phyloP scores from a whole-genome alignment of 2,797 vertebrate species.

The Clarias platycephalus region DNA sequence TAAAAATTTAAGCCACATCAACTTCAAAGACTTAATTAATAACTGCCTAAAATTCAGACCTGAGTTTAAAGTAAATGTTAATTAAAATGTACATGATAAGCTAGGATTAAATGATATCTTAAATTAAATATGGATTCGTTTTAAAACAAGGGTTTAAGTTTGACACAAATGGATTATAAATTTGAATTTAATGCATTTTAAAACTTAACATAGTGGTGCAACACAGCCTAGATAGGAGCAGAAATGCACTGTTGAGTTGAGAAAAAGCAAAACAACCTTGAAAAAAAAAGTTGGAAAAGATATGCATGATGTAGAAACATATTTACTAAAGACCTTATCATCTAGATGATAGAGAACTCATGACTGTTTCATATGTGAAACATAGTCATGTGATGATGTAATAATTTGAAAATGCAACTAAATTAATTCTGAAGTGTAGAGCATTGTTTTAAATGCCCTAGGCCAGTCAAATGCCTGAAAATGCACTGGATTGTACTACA shows the following conservation, averaged over 20 bases:
- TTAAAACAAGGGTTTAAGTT: background rate
- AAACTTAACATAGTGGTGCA: background rate
- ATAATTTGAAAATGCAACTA: background rate
- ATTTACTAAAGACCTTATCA: constrained; percentile 1
- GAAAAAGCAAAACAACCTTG: background rate
- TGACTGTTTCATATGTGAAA: background rate
- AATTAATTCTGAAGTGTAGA: background rate
- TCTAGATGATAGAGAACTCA: background rate
- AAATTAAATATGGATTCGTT: background rate
- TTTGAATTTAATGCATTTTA: background rate
- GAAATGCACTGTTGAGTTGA: background rate
- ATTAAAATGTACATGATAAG: background rate
- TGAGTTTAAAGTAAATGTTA: background rate
- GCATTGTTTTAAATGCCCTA: background rate
- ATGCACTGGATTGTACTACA: background rate
- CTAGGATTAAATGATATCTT: background rate
- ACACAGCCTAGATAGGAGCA: background rate
- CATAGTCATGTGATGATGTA: background rate
- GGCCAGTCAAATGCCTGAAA: background rate
- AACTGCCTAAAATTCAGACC: background rate
- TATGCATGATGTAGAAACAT: background rate
- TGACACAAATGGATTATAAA: background rate
- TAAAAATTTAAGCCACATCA: background rate
- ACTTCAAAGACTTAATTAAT: background rate
- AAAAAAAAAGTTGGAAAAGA: background rate